Evolutionary conservation across 1,140 invertebrate species (phyloP).

Genomic region (Brachionus sp.): DNA sequence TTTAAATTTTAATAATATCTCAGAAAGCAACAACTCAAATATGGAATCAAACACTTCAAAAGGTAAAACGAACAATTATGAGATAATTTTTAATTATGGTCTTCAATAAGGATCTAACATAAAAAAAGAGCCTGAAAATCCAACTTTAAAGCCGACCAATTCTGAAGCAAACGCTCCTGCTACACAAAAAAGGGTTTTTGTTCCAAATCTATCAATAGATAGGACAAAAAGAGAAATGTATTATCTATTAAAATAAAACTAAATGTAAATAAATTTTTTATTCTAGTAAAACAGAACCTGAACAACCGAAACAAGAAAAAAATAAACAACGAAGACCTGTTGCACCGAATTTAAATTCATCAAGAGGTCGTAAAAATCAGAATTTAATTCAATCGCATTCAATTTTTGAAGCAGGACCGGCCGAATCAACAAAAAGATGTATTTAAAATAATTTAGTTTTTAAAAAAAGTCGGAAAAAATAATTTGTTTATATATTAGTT

Average conservation of each 20-base stretch:
- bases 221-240: slow-evolving; percentile 29
- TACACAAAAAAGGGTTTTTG: slow-evolving; percentile 7
- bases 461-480: background rate
- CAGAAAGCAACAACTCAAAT: no score
- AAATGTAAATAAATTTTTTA: background rate
- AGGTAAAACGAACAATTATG: background rate
- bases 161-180: background rate
- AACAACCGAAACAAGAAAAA: slow-evolving; percentile 17
- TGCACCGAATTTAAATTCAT: background rate
- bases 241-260: background rate
- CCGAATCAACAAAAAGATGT: slow-evolving; percentile 37
- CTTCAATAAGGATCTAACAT: background rate
- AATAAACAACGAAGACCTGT: background rate
- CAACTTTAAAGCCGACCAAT: background rate
- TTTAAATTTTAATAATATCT: no score
- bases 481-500: background rate
- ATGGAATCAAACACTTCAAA: no score
- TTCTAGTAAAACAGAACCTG: background rate
- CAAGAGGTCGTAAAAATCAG: slow-evolving; percentile 29
- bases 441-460: slow-evolving; percentile 5
- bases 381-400: slow-evolving; percentile 44
- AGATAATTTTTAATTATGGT: background rate
- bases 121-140: background rate
- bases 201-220: slow-evolving; percentile 36
- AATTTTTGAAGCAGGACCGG: slow-evolving; percentile 39